Evolutionary conservation across 2,113 vertebrate species (phyloP).

Genomic region (Orthochromis malagaraziensis): DNA sequence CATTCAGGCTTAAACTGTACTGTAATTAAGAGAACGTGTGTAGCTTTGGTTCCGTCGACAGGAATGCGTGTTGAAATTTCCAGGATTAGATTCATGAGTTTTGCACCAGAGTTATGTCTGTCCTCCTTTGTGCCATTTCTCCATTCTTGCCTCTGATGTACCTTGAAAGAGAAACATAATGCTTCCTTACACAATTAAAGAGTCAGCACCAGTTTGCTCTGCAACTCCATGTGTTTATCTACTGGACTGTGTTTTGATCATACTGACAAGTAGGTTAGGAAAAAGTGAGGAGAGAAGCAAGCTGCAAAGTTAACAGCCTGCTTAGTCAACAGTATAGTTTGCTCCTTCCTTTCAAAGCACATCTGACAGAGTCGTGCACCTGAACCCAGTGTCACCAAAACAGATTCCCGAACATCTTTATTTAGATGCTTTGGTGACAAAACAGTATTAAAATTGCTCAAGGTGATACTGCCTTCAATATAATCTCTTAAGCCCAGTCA

Average conservation of each 20-base stretch:
- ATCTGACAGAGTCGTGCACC: not conserved
- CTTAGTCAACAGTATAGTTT: not conserved
- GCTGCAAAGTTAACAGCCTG: not conserved
- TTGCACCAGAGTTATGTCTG: not conserved
- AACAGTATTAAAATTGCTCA: not conserved
- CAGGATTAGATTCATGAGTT: not conserved
- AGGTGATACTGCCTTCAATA: not conserved
- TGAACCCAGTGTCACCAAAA: not conserved
- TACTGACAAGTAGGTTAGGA: not conserved
- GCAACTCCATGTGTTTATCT: not conserved
- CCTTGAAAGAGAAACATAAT: not conserved
- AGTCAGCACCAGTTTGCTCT: slow-evolving; percentile 7
- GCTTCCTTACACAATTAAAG: not conserved
- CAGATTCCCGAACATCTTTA: not conserved
- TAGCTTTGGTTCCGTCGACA: not conserved
- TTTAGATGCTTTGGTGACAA: not conserved
- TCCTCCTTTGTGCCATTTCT: not conserved
- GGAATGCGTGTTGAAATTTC: not conserved
- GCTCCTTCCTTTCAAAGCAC: not conserved
- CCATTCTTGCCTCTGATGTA: not conserved
- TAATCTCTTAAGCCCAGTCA: not conserved
- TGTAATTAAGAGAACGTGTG: not conserved
- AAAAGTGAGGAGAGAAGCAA: not conserved
- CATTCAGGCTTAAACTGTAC: not conserved
- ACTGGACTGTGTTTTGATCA: slow-evolving; percentile 24